Conservation (phyloP, 2,797 vertebrate species). For the Microcaecilia unicolor region DNA sequence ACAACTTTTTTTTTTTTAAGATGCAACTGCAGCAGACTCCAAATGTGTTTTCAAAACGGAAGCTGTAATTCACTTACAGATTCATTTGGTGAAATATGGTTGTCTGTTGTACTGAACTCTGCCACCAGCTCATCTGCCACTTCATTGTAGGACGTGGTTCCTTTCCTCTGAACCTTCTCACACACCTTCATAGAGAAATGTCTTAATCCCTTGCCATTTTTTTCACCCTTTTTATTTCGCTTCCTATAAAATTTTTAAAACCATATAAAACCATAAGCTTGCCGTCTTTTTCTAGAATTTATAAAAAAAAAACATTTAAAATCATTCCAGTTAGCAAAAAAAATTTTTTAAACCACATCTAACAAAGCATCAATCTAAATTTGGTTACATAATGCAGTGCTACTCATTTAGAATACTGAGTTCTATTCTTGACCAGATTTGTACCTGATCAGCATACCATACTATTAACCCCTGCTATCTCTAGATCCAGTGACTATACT, state of each 20-base stretch:
- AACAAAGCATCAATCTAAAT: too few species aligned
- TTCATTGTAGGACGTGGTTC: slow-evolving; percentile 95
- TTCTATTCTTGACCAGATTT: too few species aligned
- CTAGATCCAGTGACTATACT: too few species aligned
- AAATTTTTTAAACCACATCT: too few species aligned
- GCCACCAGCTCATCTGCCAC: slow-evolving; percentile 96
- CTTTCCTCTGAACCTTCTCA: slow-evolving; percentile 97
- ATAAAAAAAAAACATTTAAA: slow-evolving; percentile 7
- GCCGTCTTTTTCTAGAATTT: slow-evolving; percentile 27
- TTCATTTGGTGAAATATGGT: slow-evolving; percentile 91
- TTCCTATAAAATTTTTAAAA: slow-evolving; percentile 51
- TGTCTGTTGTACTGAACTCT: slow-evolving; percentile 93
- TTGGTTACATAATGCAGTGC: too few species aligned
- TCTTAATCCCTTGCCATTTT: slow-evolving; percentile 93
- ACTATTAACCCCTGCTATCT: too few species aligned
- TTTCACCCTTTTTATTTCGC: slow-evolving; percentile 91
- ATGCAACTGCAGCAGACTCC: neutral
- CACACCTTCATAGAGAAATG: slow-evolving; percentile 99
- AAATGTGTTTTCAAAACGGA: neutral
- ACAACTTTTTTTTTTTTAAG: too few species aligned
- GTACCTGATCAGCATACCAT: too few species aligned
- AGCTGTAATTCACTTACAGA: slow-evolving; percentile 64
- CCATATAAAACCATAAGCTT: slow-evolving; percentile 16
- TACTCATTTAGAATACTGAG: too few species aligned
- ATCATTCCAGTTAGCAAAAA: slow-evolving; percentile 9